A percentile compares a stretch with the other conserved stretches of the same genome.
These are phyloP conservation scores for Daubentonia madagascariensis DNA, from an alignment of 2,113 vertebrate genomes.

Conservation along the genomic window DNA sequence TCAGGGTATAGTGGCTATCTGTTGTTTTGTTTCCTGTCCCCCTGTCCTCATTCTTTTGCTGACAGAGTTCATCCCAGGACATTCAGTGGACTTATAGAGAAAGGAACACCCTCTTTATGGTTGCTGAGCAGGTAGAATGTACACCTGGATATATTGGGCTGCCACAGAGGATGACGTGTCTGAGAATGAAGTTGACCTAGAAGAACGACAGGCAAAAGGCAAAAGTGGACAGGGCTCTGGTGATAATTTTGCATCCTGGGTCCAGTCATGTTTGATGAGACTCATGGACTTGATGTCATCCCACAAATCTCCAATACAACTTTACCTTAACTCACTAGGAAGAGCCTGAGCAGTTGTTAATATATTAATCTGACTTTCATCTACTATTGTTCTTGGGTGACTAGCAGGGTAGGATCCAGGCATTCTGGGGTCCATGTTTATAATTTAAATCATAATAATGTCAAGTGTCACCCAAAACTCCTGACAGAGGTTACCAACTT, in stretches of 20 bases:
- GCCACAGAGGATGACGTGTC: background rate
- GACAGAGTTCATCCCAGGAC: background rate
- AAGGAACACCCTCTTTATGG: background rate
- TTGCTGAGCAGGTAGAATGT: background rate
- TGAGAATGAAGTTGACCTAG: background rate
- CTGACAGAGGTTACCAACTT: background rate
- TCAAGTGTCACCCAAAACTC: rapidly evolving
- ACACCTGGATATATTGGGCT: background rate
- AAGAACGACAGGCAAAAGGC: background rate
- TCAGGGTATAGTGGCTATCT: background rate
- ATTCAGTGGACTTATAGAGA: background rate
- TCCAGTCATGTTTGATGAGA: background rate
- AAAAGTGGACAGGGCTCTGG: background rate
- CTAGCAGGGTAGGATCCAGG: background rate
- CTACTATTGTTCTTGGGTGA: background rate
- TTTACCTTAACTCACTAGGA: background rate
- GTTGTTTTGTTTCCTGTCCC: background rate
- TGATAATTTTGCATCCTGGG: too few species aligned
- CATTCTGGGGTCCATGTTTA: background rate
- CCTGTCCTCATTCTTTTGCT: background rate
- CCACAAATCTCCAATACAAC: background rate
- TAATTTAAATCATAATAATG: background rate
- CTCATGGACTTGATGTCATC: too few species aligned
- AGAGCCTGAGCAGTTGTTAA: background rate
- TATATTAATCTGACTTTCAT: background rate